phyloP scores from a whole-genome alignment of 1,140 invertebrate species.

The Chlorops oryzae region DNA sequence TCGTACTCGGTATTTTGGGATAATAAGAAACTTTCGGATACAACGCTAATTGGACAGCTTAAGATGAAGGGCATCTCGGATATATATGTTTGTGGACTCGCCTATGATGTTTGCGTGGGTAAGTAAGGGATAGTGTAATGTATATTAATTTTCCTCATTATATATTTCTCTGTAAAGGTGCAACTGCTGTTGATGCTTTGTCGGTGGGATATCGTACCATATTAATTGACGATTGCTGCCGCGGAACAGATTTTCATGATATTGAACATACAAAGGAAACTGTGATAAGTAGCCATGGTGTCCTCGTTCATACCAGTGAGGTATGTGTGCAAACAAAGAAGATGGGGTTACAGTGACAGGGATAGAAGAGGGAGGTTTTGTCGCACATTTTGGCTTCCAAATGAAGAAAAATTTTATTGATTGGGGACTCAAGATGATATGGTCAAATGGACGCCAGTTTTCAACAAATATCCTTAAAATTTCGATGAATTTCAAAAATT shows the following conservation, averaged over 20 bases:
- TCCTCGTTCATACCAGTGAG: slow-evolving; percentile 68
- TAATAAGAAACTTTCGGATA: slow-evolving; percentile 85
- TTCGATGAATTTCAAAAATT: too few relatives aligned
- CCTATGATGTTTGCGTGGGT: slow-evolving; percentile 95
- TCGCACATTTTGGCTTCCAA: too few relatives aligned
- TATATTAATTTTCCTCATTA: background rate
- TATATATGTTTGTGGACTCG: slow-evolving; percentile 91
- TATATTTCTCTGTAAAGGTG: slow-evolving; percentile 52
- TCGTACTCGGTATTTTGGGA: slow-evolving; percentile 98
- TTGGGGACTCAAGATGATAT: too few relatives aligned
- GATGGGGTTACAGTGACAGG: too few relatives aligned
- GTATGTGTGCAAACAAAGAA: too few relatives aligned
- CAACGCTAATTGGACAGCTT: slow-evolving; percentile 75
- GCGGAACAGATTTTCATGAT: slow-evolving; percentile 78
- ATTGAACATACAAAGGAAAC: slow-evolving; percentile 76
- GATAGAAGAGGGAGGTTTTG: too few relatives aligned
- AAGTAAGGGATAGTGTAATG: slow-evolving; percentile 31
- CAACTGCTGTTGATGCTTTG: slow-evolving; percentile 78
- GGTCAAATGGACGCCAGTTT: too few relatives aligned
- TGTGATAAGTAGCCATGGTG: slow-evolving; percentile 66
- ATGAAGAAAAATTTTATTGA: too few relatives aligned
- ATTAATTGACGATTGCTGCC: slow-evolving; percentile 82
- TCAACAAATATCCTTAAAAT: too few relatives aligned
- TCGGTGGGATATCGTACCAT: slow-evolving; percentile 85
- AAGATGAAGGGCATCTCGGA: slow-evolving; percentile 76